A percentile compares a stretch with the other conserved stretches of the same genome.
Evolutionary conservation across 2,797 vertebrate species (phyloP).

Genomic region (Coracias cyanogaster): DNA sequence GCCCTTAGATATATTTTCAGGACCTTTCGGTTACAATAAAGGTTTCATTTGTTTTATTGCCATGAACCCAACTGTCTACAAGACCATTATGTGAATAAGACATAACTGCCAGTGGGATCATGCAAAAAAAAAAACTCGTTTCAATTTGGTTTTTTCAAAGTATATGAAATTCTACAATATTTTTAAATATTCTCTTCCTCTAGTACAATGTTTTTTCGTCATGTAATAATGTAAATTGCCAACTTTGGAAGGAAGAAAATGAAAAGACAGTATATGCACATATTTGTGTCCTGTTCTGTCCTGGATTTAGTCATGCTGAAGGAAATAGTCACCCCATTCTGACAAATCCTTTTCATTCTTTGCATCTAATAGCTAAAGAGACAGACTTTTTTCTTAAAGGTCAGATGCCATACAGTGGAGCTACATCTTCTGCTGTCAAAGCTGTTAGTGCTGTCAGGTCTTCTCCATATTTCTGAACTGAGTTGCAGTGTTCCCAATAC

Average conservation of each 20-base stretch:
- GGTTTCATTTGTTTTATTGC: not conserved
- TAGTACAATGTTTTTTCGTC: not conserved
- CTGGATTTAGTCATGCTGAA: not conserved
- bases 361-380: not conserved
- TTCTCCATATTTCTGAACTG: not conserved
- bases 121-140: not conserved
- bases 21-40: not conserved
- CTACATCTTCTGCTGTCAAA: constrained; percentile 2
- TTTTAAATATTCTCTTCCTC: not conserved
- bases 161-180: not conserved
- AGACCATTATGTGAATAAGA: not conserved
- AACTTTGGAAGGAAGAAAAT: not conserved
- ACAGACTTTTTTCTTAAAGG: not conserved
- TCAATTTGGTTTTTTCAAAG: not conserved
- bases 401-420: not conserved
- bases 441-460: not conserved
- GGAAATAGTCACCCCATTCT: not conserved
- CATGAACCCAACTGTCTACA: not conserved
- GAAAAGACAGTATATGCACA: not conserved
- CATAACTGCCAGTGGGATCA: not conserved
- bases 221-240: not conserved
- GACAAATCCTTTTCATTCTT: constrained; percentile 12
- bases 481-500: not conserved
- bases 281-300: not conserved
- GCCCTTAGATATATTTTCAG: not conserved